Percentiles rank a stretch among this genome's conserved stretches.
These are phyloP conservation scores for Pammene fasciana DNA, from an alignment of 2,888 invertebrate species.

Conservation along the genomic window DNA sequence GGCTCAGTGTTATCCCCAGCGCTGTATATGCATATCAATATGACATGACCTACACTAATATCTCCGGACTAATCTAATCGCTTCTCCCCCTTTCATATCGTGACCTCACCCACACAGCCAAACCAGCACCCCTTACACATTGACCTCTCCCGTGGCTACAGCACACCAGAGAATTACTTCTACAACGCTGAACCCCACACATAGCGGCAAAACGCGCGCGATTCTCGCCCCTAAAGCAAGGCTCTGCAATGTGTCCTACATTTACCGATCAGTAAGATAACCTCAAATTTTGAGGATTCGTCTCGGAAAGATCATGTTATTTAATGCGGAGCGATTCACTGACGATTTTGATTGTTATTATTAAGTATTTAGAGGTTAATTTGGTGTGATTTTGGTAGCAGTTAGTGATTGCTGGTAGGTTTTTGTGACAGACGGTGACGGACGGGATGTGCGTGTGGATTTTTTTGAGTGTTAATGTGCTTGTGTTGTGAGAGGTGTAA, in stretches of 20 bases:
- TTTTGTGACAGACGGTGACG: slow-evolving; percentile 23
- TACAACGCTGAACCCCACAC: slow-evolving; percentile 57
- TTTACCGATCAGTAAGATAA: slow-evolving; percentile 75
- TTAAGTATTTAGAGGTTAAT: slow-evolving; percentile 42
- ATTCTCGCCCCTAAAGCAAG: slow-evolving; percentile 67
- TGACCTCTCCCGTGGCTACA: slow-evolving; percentile 44
- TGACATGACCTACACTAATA: slow-evolving; percentile 41
- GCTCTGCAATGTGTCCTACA: slow-evolving; percentile 72
- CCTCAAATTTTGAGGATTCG: slow-evolving; percentile 75
- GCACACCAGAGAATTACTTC: slow-evolving; percentile 54
- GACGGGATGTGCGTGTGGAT: slow-evolving; percentile 45
- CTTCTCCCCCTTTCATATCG: slow-evolving; percentile 50
- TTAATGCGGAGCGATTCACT: slow-evolving; percentile 46
- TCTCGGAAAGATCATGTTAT: slow-evolving; percentile 58
- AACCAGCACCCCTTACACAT: slow-evolving; percentile 54
- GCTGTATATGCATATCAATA: neutral
- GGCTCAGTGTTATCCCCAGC: neutral
- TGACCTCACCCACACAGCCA: slow-evolving; percentile 59
- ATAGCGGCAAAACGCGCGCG: slow-evolving; percentile 55
- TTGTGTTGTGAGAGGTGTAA: slow-evolving; percentile 30
- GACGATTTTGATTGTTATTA: slow-evolving; percentile 49
- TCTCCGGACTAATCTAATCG: slow-evolving; percentile 50
- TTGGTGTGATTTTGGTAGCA: slow-evolving; percentile 26
- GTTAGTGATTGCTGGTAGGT: neutral
- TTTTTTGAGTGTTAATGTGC: slow-evolving; percentile 36